These are phyloP conservation scores for Norana najaformis DNA, from an alignment of 2,888 invertebrate species.

Conservation along the genomic window DNA sequence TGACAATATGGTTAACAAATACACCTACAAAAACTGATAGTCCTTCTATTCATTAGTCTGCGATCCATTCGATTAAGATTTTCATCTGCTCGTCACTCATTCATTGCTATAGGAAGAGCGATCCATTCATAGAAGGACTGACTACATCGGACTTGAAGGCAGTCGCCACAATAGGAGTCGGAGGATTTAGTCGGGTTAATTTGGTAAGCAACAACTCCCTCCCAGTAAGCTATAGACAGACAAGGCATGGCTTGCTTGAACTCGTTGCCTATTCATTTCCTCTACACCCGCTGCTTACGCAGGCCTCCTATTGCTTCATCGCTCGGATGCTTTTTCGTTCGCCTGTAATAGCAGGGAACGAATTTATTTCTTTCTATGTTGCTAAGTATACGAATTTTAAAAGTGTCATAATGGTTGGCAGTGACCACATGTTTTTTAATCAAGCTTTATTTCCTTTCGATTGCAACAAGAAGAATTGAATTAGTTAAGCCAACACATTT, in stretches of 20 bases:
- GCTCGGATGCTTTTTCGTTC: neutral
- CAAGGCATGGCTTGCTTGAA: constrained; percentile 13
- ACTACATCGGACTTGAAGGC: constrained; percentile 80
- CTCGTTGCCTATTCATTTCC: neutral
- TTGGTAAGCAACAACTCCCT: constrained; percentile 67
- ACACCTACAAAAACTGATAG: too few relatives aligned
- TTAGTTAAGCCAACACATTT: too few relatives aligned
- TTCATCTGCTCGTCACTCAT: constrained; percentile 9
- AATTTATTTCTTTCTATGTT: neutral
- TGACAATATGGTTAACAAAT: too few relatives aligned
- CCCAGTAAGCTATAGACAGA: neutral
- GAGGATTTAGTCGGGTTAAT: constrained; percentile 97
- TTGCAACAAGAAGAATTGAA: neutral
- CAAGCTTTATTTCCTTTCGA: neutral
- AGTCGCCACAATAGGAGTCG: constrained; percentile 91
- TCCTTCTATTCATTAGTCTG: neutral
- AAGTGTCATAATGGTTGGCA: neutral
- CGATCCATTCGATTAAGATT: neutral
- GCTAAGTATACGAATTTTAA: neutral
- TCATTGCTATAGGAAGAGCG: neutral
- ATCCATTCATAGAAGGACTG: neutral
- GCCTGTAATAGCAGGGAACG: neutral
- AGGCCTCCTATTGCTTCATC: neutral
- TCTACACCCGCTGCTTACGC: neutral
- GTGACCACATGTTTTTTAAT: neutral